A percentile compares a stretch with the other conserved stretches of the same genome.
Evolutionary conservation across 2,113 vertebrate species (phyloP).

Genomic region (Pan troglodytes): NHGRI_mPanTro3-v2.1_pri NC_072407.2:37698001-37698500

Average conservation of each 20-base stretch:
- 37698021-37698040: neutral
- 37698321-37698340: neutral
- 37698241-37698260: neutral
- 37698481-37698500: neutral
- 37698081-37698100: neutral
- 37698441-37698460: neutral
- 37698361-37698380: neutral
- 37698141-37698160: neutral
- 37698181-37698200: neutral
- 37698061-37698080: neutral
- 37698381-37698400: neutral
- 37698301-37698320: neutral
- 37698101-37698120: neutral
- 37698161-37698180: neutral
- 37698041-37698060: neutral
- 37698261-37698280: neutral
- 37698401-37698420: neutral
- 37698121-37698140: too few species aligned
- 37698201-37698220: neutral
- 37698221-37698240: neutral
- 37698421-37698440: neutral
- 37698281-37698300: neutral
- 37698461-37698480: neutral
- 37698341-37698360: neutral
- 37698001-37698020: neutral